A percentile compares a stretch with the other conserved stretches of the same genome.
phyloP scores from a whole-genome alignment of 2,797 vertebrate species.

The Clarias laeviceps region DNA sequence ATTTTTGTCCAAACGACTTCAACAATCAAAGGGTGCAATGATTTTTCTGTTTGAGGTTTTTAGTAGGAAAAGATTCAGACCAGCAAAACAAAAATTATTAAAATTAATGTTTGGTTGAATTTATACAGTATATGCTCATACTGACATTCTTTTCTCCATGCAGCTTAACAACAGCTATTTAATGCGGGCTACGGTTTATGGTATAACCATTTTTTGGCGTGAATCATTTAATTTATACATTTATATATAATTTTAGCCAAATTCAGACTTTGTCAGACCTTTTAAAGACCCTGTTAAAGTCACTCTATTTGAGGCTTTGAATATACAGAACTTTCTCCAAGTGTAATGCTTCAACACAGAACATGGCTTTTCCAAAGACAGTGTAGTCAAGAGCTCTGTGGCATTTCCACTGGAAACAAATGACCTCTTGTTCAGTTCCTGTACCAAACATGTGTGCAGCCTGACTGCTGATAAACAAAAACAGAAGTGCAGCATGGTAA shows the following conservation, averaged over 20 bases:
- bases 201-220: background rate
- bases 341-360: background rate
- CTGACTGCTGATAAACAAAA: conserved; percentile 37
- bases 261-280: no score
- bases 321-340: background rate
- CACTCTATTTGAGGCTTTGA: background rate
- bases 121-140: background rate
- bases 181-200: background rate
- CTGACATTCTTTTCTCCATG: background rate
- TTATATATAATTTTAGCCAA: background rate
- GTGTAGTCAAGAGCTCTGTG: conserved; percentile 27
- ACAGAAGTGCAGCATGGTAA: background rate
- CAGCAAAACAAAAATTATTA: no score
- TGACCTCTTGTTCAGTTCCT: conserved; percentile 47
- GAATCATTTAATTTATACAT: background rate
- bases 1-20: no score
- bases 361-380: background rate
- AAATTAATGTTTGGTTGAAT: background rate
- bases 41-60: no score
- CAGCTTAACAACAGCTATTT: no score
- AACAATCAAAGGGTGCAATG: background rate
- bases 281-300: no score
- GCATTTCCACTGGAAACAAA: conserved; percentile 42
- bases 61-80: background rate
- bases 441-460: conserved; percentile 34